Percentiles rank a stretch among this genome's conserved stretches.
Evolutionary conservation across 2,888 invertebrate species (phyloP).

Genomic region (Vannuccia rotundouncinata): DNA sequence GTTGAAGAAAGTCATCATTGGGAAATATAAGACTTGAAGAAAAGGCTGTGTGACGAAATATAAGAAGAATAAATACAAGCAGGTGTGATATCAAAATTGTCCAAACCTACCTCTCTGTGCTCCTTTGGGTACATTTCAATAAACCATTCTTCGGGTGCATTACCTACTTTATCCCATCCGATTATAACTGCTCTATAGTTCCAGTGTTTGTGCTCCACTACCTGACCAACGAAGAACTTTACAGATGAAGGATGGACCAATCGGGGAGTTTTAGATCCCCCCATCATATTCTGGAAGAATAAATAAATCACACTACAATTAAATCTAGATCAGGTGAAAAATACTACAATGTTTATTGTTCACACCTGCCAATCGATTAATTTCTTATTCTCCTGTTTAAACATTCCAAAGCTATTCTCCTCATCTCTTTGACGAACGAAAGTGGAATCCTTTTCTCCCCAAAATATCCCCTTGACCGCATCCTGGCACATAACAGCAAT

Average conservation of each 20-base stretch:
- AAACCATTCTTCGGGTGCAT: slow-evolving; percentile 42
- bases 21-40: neutral
- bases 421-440: neutral
- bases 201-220: slow-evolving; percentile 55
- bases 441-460: neutral
- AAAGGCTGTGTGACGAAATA: neutral
- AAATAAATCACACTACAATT: neutral
- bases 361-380: neutral
- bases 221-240: slow-evolving; percentile 60
- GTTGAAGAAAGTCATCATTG: neutral
- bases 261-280: neutral
- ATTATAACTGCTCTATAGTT: slow-evolving; percentile 60
- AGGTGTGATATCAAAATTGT: neutral
- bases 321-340: neutral
- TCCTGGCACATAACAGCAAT: neutral
- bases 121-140: neutral
- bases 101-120: neutral
- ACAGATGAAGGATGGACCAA: slow-evolving; percentile 44
- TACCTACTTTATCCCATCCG: slow-evolving; percentile 60
- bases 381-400: neutral
- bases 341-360: neutral
- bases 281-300: neutral
- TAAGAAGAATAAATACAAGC: neutral
- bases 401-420: neutral
- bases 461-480: neutral